Evolutionary conservation across 2,888 invertebrate species (phyloP).

Genomic region (Frankliniella intonsa): DNA sequence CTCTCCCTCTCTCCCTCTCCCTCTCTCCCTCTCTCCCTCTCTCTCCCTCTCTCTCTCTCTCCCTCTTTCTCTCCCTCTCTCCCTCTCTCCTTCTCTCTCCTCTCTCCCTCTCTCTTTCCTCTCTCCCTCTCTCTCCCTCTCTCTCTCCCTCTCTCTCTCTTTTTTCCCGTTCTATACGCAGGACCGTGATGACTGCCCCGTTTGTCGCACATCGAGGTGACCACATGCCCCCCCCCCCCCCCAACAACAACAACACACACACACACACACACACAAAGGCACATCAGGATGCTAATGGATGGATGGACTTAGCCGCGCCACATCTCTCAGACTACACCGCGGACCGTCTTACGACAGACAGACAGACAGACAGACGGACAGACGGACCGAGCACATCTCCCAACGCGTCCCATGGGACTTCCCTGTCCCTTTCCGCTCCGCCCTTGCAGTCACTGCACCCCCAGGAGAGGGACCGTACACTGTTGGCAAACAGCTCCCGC

Average conservation of each 20-base stretch:
- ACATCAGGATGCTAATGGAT: background rate
- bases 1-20: constrained; percentile 29
- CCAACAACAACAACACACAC: background rate
- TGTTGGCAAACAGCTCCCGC: too few species aligned
- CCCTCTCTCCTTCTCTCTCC: constrained; percentile 11
- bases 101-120: constrained; percentile 28
- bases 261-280: background rate
- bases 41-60: constrained; percentile 43
- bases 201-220: background rate
- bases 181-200: background rate
- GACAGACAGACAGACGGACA: too few species aligned
- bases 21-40: constrained; percentile 35
- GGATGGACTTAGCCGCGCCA: background rate
- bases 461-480: too few species aligned
- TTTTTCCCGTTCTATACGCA: background rate
- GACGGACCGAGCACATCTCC: too few species aligned
- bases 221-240: background rate
- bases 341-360: too few species aligned
- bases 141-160: too few species aligned
- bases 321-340: too few species aligned
- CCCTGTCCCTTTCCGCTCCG: too few species aligned
- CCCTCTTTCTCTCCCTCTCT: constrained; percentile 39
- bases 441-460: too few species aligned
- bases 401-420: too few species aligned
- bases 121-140: constrained; percentile 26